Conservation (phyloP, 2,113 vertebrate genomes). For the Myanophis thanlyinensis region DNA sequence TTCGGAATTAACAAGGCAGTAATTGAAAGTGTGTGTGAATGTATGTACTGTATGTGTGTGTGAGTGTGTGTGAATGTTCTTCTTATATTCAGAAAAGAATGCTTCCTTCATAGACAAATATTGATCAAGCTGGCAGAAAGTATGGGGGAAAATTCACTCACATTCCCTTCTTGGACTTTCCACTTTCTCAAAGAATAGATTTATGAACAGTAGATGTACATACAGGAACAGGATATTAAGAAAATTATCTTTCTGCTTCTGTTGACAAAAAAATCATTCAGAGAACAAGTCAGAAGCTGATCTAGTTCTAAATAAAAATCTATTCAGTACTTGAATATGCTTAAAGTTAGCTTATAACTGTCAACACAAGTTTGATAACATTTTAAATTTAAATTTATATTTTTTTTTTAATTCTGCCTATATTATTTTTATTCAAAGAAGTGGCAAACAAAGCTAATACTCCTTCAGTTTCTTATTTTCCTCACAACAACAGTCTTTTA, state of each 20-base stretch:
- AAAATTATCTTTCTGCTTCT: not conserved
- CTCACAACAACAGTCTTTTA: not conserved
- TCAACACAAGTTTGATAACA: not conserved
- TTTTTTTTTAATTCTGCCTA: not conserved
- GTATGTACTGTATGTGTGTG: not conserved
- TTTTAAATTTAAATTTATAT: not conserved
- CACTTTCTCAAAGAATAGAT: not conserved
- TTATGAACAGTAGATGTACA: not conserved
- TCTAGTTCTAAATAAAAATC: not conserved
- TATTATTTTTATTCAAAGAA: not conserved
- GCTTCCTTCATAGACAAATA: not conserved
- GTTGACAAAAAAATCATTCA: not conserved
- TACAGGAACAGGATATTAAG: not conserved
- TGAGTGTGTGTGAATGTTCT: not conserved
- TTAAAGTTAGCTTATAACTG: not conserved
- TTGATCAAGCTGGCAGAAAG: not conserved
- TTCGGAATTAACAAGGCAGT: too few species aligned
- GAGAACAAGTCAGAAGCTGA: not conserved
- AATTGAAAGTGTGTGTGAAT: too few species aligned
- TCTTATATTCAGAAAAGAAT: constrained; percentile 16
- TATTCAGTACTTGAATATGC: constrained; percentile 13
- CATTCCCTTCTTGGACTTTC: not conserved
- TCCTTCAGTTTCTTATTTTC: not conserved
- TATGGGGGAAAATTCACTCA: not conserved
- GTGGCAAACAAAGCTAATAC: not conserved